These are phyloP conservation scores for Drosophila paramelanica DNA, from an alignment of 2,888 invertebrate species.

Conservation along the genomic window DNA sequence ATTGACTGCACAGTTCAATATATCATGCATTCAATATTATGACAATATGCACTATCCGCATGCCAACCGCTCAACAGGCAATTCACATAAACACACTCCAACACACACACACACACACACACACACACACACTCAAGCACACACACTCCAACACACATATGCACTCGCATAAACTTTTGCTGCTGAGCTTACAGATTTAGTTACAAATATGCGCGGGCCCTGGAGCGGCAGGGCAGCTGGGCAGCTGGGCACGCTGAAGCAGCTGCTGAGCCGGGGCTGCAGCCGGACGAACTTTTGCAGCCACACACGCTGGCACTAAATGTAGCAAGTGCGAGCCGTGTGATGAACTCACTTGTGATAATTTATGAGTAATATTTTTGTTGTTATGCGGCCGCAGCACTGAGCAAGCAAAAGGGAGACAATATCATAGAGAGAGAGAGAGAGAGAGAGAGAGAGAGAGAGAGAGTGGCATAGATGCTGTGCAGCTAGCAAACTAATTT, in stretches of 20 bases:
- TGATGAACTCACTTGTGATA: conserved; percentile 75
- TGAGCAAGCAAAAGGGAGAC: background rate
- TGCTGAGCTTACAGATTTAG: conserved; percentile 62
- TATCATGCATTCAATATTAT: conserved; percentile 78
- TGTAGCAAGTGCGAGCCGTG: conserved; percentile 50
- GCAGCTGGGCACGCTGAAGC: conserved; percentile 5
- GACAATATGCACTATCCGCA: conserved; percentile 72
- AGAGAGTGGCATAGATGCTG: conserved; percentile 5
- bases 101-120: conserved; percentile 12
- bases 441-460: background rate
- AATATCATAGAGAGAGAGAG: background rate
- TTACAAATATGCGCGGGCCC: conserved; percentile 54
- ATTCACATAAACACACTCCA: conserved; percentile 14
- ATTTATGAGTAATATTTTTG: conserved; percentile 78
- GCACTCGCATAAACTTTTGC: conserved; percentile 52
- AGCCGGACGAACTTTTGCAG: conserved; percentile 60
- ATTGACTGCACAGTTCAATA: conserved; percentile 81
- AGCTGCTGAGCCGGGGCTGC: conserved; percentile 27
- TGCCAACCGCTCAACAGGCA: conserved; percentile 40
- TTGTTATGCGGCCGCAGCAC: conserved; percentile 31
- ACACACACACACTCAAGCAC: conserved; percentile 1
- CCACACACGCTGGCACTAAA: conserved; percentile 25
- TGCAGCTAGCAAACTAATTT: conserved; percentile 39
- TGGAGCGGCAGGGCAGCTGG: background rate
- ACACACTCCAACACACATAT: conserved; percentile 1